These are phyloP conservation scores for Antedon mediterranea DNA, from an alignment of 53 echinoderm and acorn worm genomes.

Conservation along the genomic window DNA sequence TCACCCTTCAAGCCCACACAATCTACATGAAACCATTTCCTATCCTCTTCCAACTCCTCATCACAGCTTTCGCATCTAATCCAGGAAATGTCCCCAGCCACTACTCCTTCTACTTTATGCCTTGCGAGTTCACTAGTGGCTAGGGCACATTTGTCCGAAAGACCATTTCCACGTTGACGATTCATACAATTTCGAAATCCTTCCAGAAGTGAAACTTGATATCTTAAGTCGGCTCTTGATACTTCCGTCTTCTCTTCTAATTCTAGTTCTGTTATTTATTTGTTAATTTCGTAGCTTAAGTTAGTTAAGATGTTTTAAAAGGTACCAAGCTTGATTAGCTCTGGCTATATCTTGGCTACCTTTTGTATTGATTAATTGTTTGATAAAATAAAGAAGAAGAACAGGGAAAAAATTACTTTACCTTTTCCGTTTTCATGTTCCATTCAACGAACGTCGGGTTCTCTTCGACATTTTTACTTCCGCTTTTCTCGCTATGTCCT, in stretches of 20 bases:
- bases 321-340: no score
- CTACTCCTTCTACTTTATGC: background rate
- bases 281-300: no score
- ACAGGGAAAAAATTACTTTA: no score
- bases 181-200: no score
- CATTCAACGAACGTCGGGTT: background rate
- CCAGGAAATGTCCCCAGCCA: slow-evolving; percentile 1
- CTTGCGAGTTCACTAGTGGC: background rate
- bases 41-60: no score
- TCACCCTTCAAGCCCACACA: slow-evolving; percentile 2
- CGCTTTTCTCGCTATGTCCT: slow-evolving; percentile 18
- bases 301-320: no score
- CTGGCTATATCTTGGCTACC: no score
- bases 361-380: no score
- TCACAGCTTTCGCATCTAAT: slow-evolving; percentile 11
- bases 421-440: background rate
- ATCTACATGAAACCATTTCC: no score
- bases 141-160: slow-evolving; percentile 9
- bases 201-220: background rate
- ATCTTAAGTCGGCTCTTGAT: slow-evolving; percentile 6
- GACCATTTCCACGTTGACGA: background rate
- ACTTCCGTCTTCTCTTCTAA: background rate
- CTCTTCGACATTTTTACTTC: background rate
- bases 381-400: no score
- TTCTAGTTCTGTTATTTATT: no score